These are phyloP conservation scores for Sclerurus mexicanus DNA, from an alignment of 2,113 vertebrate species.

Conservation along the genomic window DNA sequence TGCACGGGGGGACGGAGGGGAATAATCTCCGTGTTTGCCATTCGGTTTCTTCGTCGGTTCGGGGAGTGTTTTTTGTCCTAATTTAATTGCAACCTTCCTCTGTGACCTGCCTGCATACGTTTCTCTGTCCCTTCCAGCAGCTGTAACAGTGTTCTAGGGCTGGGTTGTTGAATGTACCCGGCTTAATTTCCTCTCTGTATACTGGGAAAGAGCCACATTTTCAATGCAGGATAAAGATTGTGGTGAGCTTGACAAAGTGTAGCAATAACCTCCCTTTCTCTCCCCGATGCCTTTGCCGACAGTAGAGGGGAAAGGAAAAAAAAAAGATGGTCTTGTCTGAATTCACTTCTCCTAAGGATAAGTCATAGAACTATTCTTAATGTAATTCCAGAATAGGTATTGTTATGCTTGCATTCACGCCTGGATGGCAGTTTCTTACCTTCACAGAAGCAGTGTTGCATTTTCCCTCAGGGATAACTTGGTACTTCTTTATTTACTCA, in stretches of 20 bases:
- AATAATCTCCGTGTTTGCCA: background rate
- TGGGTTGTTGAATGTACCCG: background rate
- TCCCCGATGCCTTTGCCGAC: background rate
- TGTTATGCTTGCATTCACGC: background rate
- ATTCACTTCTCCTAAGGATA: background rate
- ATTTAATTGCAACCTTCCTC: background rate
- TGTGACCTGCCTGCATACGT: background rate
- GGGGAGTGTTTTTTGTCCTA: background rate
- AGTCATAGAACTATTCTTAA: background rate
- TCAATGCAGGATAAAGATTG: background rate
- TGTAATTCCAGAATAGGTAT: background rate
- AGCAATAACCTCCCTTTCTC: background rate
- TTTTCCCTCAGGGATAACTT: background rate
- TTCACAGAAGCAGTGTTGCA: background rate
- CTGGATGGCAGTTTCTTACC: background rate
- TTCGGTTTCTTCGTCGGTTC: background rate
- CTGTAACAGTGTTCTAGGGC: background rate
- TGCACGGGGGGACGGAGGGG: background rate
- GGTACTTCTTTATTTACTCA: background rate
- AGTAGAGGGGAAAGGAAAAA: background rate
- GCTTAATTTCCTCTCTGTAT: background rate
- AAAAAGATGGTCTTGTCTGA: background rate
- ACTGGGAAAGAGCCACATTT: background rate
- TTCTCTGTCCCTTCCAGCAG: background rate
- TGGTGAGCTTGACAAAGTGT: background rate